These are phyloP conservation scores for Myrmecobius fasciatus DNA, from an alignment of 2,113 vertebrate genomes.

Conservation along the genomic window DNA sequence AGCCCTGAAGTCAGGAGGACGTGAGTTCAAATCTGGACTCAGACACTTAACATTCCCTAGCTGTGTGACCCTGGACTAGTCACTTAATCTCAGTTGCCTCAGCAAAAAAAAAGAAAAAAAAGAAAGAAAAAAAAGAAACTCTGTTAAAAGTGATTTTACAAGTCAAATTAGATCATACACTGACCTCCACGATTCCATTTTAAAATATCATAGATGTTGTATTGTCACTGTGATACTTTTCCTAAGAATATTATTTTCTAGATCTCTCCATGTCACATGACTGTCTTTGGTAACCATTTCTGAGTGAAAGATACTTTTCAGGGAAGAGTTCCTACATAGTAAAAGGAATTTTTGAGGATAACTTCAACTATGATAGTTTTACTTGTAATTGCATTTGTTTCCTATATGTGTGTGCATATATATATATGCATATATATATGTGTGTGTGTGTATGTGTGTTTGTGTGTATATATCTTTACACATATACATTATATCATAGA, in stretches of 20 bases:
- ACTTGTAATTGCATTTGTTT: background rate
- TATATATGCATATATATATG: no score
- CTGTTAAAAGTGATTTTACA: background rate
- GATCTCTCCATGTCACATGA: background rate
- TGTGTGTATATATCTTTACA: no score
- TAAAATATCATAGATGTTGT: background rate
- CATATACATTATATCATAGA: background rate
- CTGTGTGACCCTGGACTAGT: no score
- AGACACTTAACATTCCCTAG: no score
- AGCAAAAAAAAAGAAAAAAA: no score
- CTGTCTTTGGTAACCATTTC: background rate
- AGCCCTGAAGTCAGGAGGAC: no score
- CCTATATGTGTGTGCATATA: no score
- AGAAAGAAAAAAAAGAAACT: no score
- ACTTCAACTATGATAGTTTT: background rate
- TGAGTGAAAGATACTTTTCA: background rate
- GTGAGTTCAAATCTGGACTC: no score
- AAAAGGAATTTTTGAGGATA: background rate
- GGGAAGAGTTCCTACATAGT: background rate
- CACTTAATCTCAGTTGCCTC: no score
- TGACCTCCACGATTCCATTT: background rate
- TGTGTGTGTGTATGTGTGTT: no score
- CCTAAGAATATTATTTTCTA: background rate
- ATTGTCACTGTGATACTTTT: background rate
- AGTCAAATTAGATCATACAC: background rate